These are phyloP conservation scores for Prunella himalayana DNA, from an alignment of 2,113 vertebrate species.

Conservation along the genomic window DNA sequence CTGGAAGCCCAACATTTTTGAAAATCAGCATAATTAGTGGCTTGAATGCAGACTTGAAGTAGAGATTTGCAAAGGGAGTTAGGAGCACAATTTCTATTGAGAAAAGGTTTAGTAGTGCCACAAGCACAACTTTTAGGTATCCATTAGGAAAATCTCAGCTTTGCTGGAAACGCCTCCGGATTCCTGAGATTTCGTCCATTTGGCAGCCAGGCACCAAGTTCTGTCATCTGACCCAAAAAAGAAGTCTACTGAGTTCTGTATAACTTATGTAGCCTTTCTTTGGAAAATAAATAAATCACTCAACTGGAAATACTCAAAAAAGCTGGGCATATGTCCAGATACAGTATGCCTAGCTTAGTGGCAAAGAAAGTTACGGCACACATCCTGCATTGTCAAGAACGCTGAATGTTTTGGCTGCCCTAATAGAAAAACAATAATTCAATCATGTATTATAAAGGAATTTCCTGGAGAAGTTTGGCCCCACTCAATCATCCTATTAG, in stretches of 20 bases:
- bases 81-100: not conserved
- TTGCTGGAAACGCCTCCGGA: constrained; percentile 1
- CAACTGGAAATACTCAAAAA: constrained; percentile 51
- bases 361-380: constrained; percentile 43
- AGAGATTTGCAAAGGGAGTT: not conserved
- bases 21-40: not conserved
- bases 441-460: constrained; percentile 60
- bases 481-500: constrained; percentile 59
- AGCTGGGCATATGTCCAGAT: constrained; percentile 48
- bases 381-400: constrained; percentile 51
- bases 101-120: not conserved
- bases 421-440: constrained; percentile 67
- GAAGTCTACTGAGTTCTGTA: not conserved
- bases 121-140: not conserved
- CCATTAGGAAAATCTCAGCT: constrained; percentile 47
- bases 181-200: constrained; percentile 44
- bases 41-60: not conserved
- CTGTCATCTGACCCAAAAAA: not conserved
- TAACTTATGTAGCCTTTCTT: constrained; percentile 40
- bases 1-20: not conserved
- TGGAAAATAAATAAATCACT: constrained; percentile 66
- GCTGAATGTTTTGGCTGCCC: constrained; percentile 59
- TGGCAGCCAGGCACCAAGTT: constrained; percentile 29
- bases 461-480: constrained; percentile 58
- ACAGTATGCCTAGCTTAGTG: constrained; percentile 54